Percentiles rank a stretch among this genome's conserved stretches.
phyloP scores from a whole-genome alignment of 2,113 vertebrate genomes.

The Spea multiplicata region DNA sequence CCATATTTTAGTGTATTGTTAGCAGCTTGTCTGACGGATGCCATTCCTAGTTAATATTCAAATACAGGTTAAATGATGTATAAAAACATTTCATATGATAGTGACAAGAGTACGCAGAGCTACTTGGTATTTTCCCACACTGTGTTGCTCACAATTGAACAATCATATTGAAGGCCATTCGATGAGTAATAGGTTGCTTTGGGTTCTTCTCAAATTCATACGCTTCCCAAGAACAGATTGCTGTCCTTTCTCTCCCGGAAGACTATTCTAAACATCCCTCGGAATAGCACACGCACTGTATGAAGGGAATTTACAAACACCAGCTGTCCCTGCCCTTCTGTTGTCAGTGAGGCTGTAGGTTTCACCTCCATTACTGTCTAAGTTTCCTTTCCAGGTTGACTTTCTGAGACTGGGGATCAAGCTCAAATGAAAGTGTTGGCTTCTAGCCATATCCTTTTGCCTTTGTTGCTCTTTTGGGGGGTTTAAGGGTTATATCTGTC shows the following conservation, averaged over 20 bases:
- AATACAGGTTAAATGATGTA: too few species aligned
- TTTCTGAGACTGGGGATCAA: not conserved
- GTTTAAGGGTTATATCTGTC: too few species aligned
- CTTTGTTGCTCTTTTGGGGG: too few species aligned
- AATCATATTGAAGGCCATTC: not conserved
- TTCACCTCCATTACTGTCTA: not conserved
- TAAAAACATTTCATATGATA: too few species aligned
- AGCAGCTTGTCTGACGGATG: too few species aligned
- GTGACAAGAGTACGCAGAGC: too few species aligned
- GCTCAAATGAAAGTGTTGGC: too few species aligned
- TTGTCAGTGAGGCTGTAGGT: not conserved
- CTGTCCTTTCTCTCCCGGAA: not conserved
- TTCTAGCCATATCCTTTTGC: too few species aligned
- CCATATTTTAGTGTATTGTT: too few species aligned
- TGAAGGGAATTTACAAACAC: constrained; percentile 16
- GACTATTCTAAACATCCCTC: not conserved
- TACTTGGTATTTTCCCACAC: too few species aligned
- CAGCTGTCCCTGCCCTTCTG: constrained; percentile 21
- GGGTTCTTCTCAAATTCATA: constrained; percentile 1
- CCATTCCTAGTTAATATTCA: too few species aligned
- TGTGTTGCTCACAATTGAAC: not conserved
- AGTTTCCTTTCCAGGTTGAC: not conserved
- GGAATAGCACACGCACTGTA: constrained; percentile 6
- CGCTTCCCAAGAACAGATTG: constrained; percentile 12
- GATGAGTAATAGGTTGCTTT: constrained; percentile 1